Base-by-base conservation (phyloP, 2,797 vertebrate genomes). In the Takifugu rubripes region DNA sequence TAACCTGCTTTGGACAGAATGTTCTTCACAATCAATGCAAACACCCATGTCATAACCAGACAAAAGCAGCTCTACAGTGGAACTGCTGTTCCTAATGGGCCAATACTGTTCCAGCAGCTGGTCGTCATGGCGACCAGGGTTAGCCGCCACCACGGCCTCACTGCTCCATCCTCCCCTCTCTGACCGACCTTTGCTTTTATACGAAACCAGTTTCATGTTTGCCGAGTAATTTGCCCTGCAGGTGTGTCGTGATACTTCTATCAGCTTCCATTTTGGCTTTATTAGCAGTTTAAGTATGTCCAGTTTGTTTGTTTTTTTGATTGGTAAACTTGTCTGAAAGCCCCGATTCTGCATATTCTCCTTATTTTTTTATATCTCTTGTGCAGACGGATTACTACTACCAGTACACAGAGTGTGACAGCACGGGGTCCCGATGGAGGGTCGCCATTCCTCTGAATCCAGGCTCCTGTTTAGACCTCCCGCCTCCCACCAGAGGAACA, bases 321-420 rank as follows among this genome's bases (percentile, higher is more conserved):
- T 29, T 5, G 27, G 27, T 29, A 29, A 29, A 29, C 27, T 27
- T 27, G 27, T 6, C 27, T 29, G 27, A 29, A 29, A 29, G 2
- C 27, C 5, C 5, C 27, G 2, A 33, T 33, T 33, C 31, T 33
- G 31, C 31, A 43, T 15, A 5, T 1, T 27, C 33, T 51, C 25
- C 46, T 56, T 33, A 59, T 66, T n/a, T 56, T 9, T 57, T 21
- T 50, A 21, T 62, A 25, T 47, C 2, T 49, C 3, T 2, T 53
- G 27, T 59, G 15, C 93, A 99, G 97, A 87, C 84, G 58, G 94
- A 99, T 84, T 98, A 94, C 84, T 94, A 94, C 89, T 99, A 94
- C 79, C 93, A 98, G 87, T 99, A 99, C 84, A 98, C 97, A 2
- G 96, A 98, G 77, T 99, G 97, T 64, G 96, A 98, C 87, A 94